Evolutionary conservation across 2,888 invertebrate genomes (phyloP), one percentile per base, ranked within the genome.

Genomic region (Busseola fusca): DNA sequence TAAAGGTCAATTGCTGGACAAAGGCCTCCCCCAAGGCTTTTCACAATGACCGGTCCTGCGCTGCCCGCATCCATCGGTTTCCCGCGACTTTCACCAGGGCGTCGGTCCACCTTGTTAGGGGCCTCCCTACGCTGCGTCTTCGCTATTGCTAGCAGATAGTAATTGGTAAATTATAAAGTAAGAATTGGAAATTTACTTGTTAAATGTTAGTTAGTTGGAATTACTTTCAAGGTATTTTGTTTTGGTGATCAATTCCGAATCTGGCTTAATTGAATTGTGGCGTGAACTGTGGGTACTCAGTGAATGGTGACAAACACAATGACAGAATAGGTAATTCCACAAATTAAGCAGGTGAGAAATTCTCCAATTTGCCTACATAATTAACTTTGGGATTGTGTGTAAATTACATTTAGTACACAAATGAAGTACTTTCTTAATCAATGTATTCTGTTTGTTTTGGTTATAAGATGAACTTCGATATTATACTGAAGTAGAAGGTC

Each of bases 271-370:
- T 66, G 30, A 73, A 59, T 59, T 66, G 30, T 56, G 57, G 52
- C 58, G 64, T 74, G 18, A 52, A 58, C 18, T 65, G 54, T 67
- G 56, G 12, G 59, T 57, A 54, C n/a, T 64, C 57, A 72, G 30
- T 78, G 59, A 81, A 52, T 64, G 42, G 64, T 37, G 45, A 62
- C 50, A 78, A 56, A 57, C 50, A 40, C 68, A 72, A 69, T 69
- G 68, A 69, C 59, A 63, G 63, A 72, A 64, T 60, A 42, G 21
- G 59, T 64, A 81, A 78, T 78, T 77, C 16, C 27, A 68, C 45
- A 42, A 58, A 58, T 60, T 66, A 64, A 78, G 58, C 73, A 84
- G 58, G 63, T 69, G 73, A 73, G 64, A 52, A 73, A 67, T 64
- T 65, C n/a, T 54, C 57, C 48, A 72, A 81, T 81, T 76, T 34